Conservation (phyloP, 2,888 invertebrate genomes). For the Cosmopolites sordidus region DNA sequence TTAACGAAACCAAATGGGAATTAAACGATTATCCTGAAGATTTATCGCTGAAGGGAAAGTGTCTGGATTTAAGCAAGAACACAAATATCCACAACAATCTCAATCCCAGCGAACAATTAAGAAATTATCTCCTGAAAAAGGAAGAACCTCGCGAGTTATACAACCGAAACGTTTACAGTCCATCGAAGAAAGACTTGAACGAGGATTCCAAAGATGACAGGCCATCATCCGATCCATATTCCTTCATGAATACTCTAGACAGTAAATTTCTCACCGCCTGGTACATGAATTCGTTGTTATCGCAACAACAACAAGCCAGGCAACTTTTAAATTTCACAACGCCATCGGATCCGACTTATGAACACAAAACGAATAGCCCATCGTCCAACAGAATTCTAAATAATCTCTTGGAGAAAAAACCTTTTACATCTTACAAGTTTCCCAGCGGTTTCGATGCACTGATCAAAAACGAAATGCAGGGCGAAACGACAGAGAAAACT, state of each 20-base stretch:
- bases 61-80: constrained; percentile 34
- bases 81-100: constrained; percentile 28
- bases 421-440: constrained; percentile 38
- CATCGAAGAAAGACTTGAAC: constrained; percentile 37
- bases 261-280: constrained; percentile 48
- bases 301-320: constrained; percentile 20
- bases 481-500: constrained; percentile 27
- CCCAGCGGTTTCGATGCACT: constrained; percentile 44
- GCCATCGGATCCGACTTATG: constrained; percentile 34
- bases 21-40: constrained; percentile 48
- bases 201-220: constrained; percentile 30
- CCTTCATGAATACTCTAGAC: constrained; percentile 48
- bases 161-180: constrained; percentile 45
- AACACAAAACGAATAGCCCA: constrained; percentile 29
- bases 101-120: constrained; percentile 40
- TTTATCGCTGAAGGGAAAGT: constrained; percentile 40
- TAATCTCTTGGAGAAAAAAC: constrained; percentile 46
- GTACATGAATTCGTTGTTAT: constrained; percentile 48
- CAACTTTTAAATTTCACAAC: neutral
- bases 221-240: constrained; percentile 43
- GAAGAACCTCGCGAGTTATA: constrained; percentile 46
- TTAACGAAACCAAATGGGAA: constrained; percentile 16
- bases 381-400: constrained; percentile 43
- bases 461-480: constrained; percentile 46
- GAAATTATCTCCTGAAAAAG: constrained; percentile 39